Percentiles rank a stretch among this genome's conserved stretches.
Evolutionary conservation across 1,140 invertebrate species (phyloP).

Genomic region (Mizuhopecten yessoensis): DNA sequence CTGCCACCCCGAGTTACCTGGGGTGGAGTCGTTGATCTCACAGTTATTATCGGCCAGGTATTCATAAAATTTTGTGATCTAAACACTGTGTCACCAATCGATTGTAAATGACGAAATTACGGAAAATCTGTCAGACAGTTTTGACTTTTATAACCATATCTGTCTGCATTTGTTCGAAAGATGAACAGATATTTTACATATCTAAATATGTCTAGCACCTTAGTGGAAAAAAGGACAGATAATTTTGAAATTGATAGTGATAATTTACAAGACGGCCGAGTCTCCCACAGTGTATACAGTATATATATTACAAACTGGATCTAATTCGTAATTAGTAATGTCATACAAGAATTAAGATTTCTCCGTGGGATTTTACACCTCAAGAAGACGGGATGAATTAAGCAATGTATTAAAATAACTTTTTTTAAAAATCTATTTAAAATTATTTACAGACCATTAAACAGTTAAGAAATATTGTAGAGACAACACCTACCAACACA

Average conservation of each 20-base stretch:
- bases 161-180: slow-evolving; percentile 33
- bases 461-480: not conserved
- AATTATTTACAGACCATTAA: not conserved
- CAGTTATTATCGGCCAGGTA: not conserved
- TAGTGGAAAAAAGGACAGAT: not conserved
- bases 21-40: not conserved
- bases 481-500: not conserved
- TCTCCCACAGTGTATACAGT: not conserved
- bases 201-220: slow-evolving; percentile 24
- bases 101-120: not conserved
- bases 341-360: not conserved
- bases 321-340: not conserved
- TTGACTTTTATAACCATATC: not conserved
- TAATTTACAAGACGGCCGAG: not conserved
- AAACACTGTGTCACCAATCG: not conserved
- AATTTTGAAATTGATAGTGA: not conserved
- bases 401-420: not conserved
- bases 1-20: slow-evolving; percentile 21
- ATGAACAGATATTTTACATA: slow-evolving; percentile 14
- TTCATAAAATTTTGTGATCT: not conserved
- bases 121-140: not conserved
- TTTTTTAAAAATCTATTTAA: not conserved
- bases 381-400: not conserved
- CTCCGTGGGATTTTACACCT: not conserved
- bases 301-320: not conserved